phyloP scores from a whole-genome alignment of 2,113 vertebrate species.

The Sterrhoptilus dennistouni region DNA sequence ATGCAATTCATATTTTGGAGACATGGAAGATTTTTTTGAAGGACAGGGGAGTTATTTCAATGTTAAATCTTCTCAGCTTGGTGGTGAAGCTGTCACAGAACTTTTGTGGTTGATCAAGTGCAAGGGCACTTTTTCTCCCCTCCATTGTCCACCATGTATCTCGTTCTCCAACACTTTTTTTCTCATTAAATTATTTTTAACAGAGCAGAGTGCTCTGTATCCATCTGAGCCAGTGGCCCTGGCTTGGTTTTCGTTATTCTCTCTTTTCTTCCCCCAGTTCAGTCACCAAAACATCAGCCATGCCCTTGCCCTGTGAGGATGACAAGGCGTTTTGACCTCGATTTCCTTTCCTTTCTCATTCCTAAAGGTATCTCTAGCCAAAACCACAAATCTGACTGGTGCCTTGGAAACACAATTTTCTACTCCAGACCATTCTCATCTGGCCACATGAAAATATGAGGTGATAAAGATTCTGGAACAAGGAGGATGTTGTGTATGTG shows the following conservation, averaged over 20 bases:
- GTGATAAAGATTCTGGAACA: neutral
- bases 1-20: neutral
- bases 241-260: neutral
- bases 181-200: neutral
- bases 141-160: neutral
- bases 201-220: neutral
- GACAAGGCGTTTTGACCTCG: neutral
- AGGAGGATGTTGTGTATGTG: neutral
- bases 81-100: neutral
- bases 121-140: neutral
- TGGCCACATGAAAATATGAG: neutral
- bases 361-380: neutral
- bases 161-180: neutral
- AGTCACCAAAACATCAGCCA: neutral
- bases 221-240: neutral
- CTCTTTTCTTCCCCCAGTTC: neutral
- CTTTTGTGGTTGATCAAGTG: neutral
- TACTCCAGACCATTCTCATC: neutral
- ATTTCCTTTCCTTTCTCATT: neutral
- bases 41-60: rapidly evolving
- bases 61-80: neutral
- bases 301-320: neutral
- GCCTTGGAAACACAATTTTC: neutral
- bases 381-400: neutral
- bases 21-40: neutral